A percentile compares a stretch with the other conserved stretches of the same genome.
These are phyloP conservation scores for Salarias fasciatus DNA, from an alignment of 2,797 vertebrate genomes.

Conservation along the genomic window DNA sequence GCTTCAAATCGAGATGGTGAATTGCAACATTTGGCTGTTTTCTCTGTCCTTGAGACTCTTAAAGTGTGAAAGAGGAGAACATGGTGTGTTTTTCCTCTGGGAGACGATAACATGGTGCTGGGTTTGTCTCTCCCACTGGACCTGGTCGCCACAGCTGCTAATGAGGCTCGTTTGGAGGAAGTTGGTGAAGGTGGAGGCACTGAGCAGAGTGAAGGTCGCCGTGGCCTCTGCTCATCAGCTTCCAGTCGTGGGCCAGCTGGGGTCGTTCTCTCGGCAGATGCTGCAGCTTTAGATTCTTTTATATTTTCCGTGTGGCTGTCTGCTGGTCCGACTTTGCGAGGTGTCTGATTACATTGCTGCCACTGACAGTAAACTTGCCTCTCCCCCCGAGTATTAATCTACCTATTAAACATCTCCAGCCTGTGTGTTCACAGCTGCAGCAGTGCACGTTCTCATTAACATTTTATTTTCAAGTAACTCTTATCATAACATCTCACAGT, in stretches of 20 bases:
- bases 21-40: too few relatives aligned
- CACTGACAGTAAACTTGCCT: constrained; percentile 24
- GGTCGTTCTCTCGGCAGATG: constrained; percentile 18
- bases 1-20: too few relatives aligned
- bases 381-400: constrained; percentile 11
- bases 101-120: too few relatives aligned
- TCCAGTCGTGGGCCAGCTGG: constrained; percentile 27
- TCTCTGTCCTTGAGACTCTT: too few relatives aligned
- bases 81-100: too few relatives aligned
- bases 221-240: not conserved
- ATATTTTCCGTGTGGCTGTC: too few relatives aligned
- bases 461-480: constrained; percentile 1
- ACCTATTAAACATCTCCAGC: constrained; percentile 20
- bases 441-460: not conserved
- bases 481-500: too few relatives aligned
- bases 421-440: constrained; percentile 20
- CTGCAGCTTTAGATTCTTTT: constrained; percentile 11
- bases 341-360: constrained; percentile 26
- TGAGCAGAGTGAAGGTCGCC: not conserved
- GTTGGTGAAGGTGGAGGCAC: constrained; percentile 8
- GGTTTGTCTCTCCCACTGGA: not conserved
- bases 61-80: too few relatives aligned
- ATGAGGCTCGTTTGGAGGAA: not conserved
- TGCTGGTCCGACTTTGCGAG: not conserved
- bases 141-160: constrained; percentile 1